Evolutionary conservation across 2,888 invertebrate species (phyloP).

Genomic region (Drosophila basisetae): DNA sequence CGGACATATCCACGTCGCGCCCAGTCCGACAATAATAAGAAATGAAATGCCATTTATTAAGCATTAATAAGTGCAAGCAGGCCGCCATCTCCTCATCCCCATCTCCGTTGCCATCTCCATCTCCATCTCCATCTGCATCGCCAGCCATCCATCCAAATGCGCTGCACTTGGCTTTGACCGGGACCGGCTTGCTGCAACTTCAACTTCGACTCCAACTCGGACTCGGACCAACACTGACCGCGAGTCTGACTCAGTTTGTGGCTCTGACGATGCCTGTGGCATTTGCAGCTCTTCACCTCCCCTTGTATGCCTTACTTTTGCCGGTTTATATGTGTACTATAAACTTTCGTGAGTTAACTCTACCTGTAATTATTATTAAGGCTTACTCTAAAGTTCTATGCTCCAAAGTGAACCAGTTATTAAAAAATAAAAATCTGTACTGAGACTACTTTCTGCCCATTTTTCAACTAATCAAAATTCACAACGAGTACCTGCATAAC

Average conservation of each 20-base stretch:
- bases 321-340: conserved; percentile 20
- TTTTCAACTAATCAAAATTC: conserved; percentile 47
- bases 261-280: conserved; percentile 34
- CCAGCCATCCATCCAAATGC: conserved; percentile 60
- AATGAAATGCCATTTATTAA: conserved; percentile 85
- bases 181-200: conserved; percentile 29
- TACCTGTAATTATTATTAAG: conserved; percentile 17
- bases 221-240: conserved; percentile 9
- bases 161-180: conserved; percentile 57
- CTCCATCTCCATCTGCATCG: background rate
- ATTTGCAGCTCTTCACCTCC: conserved; percentile 16
- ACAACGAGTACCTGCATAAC: conserved; percentile 24
- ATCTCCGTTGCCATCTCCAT: conserved; percentile 16
- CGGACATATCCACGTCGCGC: conserved; percentile 75
- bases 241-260: conserved; percentile 43
- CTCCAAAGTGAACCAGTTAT: background rate
- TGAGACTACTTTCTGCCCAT: conserved; percentile 11
- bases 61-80: conserved; percentile 85
- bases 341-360: conserved; percentile 12
- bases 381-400: conserved; percentile 6
- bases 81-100: conserved; percentile 54
- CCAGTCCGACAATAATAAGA: conserved; percentile 82
- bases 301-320: background rate
- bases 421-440: conserved; percentile 1
- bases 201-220: conserved; percentile 19